Evolutionary conservation across 2,888 invertebrate species (phyloP).

Genomic region (Lobophora halterata): DNA sequence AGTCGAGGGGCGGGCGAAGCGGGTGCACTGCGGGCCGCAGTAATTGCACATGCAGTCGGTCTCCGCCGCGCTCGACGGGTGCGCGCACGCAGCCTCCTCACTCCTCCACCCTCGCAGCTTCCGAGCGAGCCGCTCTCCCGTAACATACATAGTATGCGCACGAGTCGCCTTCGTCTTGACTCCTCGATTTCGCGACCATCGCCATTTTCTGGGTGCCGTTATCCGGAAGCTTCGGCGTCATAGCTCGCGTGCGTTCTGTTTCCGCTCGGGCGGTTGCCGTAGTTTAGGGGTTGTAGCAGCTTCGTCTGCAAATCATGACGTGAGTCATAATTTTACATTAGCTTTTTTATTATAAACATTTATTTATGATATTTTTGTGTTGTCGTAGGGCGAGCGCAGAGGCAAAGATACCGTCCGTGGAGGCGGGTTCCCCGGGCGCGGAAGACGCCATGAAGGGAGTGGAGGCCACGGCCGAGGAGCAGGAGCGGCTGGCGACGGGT

Average conservation of each 20-base stretch:
- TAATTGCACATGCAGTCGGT: constrained; percentile 71
- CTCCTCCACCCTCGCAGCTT: constrained; percentile 35
- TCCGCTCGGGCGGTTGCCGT: constrained; percentile 45
- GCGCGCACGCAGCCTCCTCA: constrained; percentile 75
- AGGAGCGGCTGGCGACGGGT: constrained; percentile 70
- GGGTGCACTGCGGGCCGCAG: constrained; percentile 57
- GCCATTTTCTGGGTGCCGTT: constrained; percentile 50
- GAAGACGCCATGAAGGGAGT: constrained; percentile 74
- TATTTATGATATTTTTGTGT: constrained; percentile 40
- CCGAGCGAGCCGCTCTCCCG: constrained; percentile 39
- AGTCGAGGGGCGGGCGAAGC: constrained; percentile 73
- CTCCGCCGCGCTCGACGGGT: constrained; percentile 67
- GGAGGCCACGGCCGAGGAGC: constrained; percentile 75
- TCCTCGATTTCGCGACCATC: constrained; percentile 44
- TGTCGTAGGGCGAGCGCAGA: constrained; percentile 67
- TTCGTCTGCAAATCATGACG: constrained; percentile 55
- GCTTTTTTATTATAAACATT: constrained; percentile 9
- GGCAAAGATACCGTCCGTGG: constrained; percentile 57
- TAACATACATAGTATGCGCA: constrained; percentile 53
- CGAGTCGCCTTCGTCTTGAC: constrained; percentile 36
- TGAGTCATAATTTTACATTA: constrained; percentile 46
- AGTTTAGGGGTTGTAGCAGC: constrained; percentile 41
- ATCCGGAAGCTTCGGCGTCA: constrained; percentile 49
- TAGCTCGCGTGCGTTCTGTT: constrained; percentile 56
- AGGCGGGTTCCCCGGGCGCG: constrained; percentile 64